Evolutionary conservation across 2,797 vertebrate species (phyloP), one percentile per base, ranked within the genome.

Genomic region (Enteromius thamalakanensis): DNA sequence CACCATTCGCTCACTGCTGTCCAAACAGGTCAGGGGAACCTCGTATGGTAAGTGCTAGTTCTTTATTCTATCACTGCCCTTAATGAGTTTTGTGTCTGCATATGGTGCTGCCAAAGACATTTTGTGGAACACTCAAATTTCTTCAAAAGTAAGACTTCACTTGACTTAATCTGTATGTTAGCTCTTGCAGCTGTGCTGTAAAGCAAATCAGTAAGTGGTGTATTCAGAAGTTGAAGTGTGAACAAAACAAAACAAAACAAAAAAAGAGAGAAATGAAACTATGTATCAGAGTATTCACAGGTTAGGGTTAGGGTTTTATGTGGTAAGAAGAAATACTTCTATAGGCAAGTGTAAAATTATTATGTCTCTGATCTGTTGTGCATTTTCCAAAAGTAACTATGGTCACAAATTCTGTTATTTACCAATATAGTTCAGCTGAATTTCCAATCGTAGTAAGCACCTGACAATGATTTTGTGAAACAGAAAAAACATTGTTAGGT

Each of bases 1-100:
- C 1, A 99, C 94, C 4, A 98, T 99, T 90, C 94, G 97, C 70
- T 97, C 97, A 1, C 91, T 96, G 89, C 92, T 99, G 84, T 98
- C 97, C 58, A 97, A 98, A 89, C 96, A 97, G 37, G 93, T 98
- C 0, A 90, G 92, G 64, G 94, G 93, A 62, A 95, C 96, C 3
- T 95, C 93, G 1, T 98, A 94, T 0, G 97, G 98, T 99, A 91
- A 89, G 94, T 90, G 19, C n/a, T n/a, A 17, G 29, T 45, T 67
- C 32, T 71, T 71, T 29, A 60, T 60, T 70, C 40, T 29, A 7
- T 32, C 10, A 17, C 17, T 40, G 69, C 9, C 2, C 6, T 32
- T 8, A 45, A 60, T 12, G 23, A 1, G 7, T 19, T 21, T 26
- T 51, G 32, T 29, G 23, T 80, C 2, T 69, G n/a, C 15, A 68